phyloP scores from a whole-genome alignment of 2,797 vertebrate species.

The Lophura swinhoii region DNA sequence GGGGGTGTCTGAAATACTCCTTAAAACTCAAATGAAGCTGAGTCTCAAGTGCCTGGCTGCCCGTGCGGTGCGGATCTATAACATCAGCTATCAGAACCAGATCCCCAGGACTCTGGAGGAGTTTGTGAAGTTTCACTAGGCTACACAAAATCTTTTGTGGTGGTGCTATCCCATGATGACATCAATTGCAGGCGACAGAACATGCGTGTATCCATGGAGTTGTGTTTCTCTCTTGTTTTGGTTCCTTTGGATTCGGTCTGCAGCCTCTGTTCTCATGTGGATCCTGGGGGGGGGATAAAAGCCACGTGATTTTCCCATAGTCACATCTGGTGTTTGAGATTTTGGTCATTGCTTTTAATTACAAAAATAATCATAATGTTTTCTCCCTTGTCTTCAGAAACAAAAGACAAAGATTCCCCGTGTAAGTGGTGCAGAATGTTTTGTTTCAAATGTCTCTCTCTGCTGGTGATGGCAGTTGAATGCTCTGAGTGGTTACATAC shows the following conservation, averaged over 20 bases:
- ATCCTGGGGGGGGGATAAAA: background rate
- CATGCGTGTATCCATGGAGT: conserved; percentile 8
- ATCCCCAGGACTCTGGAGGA: conserved; percentile 97
- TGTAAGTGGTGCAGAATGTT: conserved; percentile 7
- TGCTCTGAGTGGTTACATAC: conserved; percentile 50
- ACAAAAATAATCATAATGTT: background rate
- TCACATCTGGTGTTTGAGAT: conserved; percentile 12
- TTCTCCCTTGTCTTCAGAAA: background rate
- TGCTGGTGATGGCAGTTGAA: background rate
- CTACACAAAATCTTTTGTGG: conserved; percentile 26
- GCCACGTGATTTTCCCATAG: conserved; percentile 23
- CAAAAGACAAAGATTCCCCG: background rate
- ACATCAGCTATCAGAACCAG: conserved; percentile 94
- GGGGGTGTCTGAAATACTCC: conserved; percentile 95
- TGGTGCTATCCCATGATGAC: conserved; percentile 69
- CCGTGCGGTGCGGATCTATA: conserved; percentile 91
- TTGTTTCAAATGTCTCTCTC: background rate
- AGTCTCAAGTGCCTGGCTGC: conserved; percentile 99
- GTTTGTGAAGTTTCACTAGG: conserved; percentile 96
- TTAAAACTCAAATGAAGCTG: conserved; percentile 99
- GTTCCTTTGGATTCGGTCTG: conserved; percentile 29
- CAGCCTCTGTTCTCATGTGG: conserved; percentile 24
- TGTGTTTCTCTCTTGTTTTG: conserved; percentile 25
- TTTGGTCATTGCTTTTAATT: background rate
- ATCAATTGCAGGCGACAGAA: conserved; percentile 65